Conservation (phyloP, 1,140 invertebrate genomes). For the Phthorimaea operculella region DNA sequence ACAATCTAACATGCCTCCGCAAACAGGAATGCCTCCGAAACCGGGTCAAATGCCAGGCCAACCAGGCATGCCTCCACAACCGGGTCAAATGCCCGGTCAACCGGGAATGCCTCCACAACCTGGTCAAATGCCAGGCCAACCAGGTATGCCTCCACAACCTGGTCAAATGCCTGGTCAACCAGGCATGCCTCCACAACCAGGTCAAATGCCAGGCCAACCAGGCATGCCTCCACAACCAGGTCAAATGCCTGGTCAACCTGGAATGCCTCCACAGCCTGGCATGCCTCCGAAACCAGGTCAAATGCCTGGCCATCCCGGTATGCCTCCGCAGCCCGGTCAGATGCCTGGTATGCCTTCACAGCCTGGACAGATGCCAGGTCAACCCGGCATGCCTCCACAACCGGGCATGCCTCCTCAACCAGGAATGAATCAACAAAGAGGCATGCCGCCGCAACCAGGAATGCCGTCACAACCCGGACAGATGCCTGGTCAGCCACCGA, state of each 20-base stretch:
- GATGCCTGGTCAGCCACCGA: slow-evolving; percentile 8
- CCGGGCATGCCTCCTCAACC: slow-evolving; percentile 24
- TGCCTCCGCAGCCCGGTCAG: slow-evolving; percentile 13
- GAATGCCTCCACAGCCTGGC: slow-evolving; percentile 18
- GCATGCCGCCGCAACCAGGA: slow-evolving; percentile 25
- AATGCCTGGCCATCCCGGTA: slow-evolving; percentile 27
- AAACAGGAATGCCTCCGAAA: slow-evolving; percentile 25
- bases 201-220: slow-evolving; percentile 29
- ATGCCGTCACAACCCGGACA: slow-evolving; percentile 28
- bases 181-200: slow-evolving; percentile 19
- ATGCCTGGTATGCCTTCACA: slow-evolving; percentile 19
- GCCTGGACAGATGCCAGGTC: slow-evolving; percentile 27
- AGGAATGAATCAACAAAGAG: slow-evolving; percentile 39
- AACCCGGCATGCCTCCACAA: slow-evolving; percentile 32
- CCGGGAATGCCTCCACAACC: slow-evolving; percentile 17
- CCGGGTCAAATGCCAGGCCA: slow-evolving; percentile 13
- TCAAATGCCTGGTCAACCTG: slow-evolving; percentile 18
- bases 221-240: slow-evolving; percentile 34
- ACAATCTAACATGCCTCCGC: slow-evolving; percentile 24
- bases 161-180: slow-evolving; percentile 29
- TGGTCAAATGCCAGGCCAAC: slow-evolving; percentile 15
- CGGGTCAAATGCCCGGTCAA: slow-evolving; percentile 27
- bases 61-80: slow-evolving; percentile 12
- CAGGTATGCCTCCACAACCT: slow-evolving; percentile 20
- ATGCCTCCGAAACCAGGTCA: slow-evolving; percentile 15